phyloP scores from a whole-genome alignment of 2,113 vertebrate genomes.

The Thalassoma bifasciatum region DNA sequence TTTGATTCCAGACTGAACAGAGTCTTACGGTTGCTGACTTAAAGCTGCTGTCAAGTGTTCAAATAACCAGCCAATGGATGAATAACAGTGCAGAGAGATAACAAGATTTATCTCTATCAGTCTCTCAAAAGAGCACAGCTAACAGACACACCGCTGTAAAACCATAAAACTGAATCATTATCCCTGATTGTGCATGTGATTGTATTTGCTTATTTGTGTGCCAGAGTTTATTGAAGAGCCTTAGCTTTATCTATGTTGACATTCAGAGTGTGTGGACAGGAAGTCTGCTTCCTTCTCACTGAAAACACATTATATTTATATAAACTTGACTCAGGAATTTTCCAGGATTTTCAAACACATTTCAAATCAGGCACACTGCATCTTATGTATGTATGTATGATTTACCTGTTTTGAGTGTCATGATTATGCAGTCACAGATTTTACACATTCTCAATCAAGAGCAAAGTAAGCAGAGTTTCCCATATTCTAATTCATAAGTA shows the following conservation, averaged over 20 bases:
- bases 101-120: conserved; percentile 8
- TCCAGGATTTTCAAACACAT: not conserved
- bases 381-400: too few species aligned
- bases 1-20: conserved; percentile 38
- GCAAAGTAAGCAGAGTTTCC: too few species aligned
- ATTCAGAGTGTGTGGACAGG: conserved; percentile 1
- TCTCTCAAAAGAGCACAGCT: not conserved
- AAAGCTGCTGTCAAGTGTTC: conserved; percentile 32
- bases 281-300: conserved; percentile 2
- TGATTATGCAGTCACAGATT: too few species aligned
- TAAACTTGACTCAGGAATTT: not conserved
- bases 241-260: conserved; percentile 20
- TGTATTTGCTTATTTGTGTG: conserved; percentile 4
- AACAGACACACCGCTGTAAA: conserved; percentile 46
- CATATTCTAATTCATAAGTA: too few species aligned
- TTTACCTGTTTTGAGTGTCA: too few species aligned
- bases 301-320: not conserved
- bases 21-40: conserved; percentile 17
- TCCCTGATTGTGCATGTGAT: conserved; percentile 32
- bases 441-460: too few species aligned
- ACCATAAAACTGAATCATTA: conserved; percentile 53
- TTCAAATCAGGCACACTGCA: too few species aligned
- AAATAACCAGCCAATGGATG: conserved; percentile 36
- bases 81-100: conserved; percentile 26
- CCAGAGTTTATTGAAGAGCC: conserved; percentile 27